Conservation (phyloP, 2,888 invertebrate species). For the Celastrina argiolus region DNA sequence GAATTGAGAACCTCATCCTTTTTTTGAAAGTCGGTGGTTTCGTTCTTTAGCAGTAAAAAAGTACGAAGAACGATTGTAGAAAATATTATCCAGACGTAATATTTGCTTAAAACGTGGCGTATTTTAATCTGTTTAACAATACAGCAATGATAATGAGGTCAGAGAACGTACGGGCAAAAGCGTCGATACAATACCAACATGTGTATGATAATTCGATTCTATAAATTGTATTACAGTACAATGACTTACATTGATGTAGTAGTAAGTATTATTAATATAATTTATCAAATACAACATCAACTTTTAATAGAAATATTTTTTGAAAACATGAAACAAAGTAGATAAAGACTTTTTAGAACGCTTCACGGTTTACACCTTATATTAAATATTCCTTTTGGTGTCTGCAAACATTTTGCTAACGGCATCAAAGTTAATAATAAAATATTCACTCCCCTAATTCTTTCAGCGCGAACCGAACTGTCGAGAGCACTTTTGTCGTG, state of each 20-base stretch:
- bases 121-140: constrained; percentile 22
- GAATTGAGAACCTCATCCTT: too few species aligned
- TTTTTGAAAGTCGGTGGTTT: neutral
- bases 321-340: neutral
- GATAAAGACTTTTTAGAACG: neutral
- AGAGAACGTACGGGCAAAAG: constrained; percentile 5
- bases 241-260: constrained; percentile 8
- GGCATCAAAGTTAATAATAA: constrained; percentile 6
- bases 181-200: constrained; percentile 14
- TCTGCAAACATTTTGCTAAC: constrained; percentile 5
- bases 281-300: neutral
- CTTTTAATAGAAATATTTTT: neutral
- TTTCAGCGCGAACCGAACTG: constrained; percentile 14
- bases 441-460: constrained; percentile 19
- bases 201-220: constrained; percentile 14
- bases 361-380: neutral
- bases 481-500: constrained; percentile 18
- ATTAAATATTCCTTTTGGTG: neutral
- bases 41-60: neutral
- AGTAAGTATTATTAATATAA: neutral
- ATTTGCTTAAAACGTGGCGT: neutral
- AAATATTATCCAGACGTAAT: neutral
- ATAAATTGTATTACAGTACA: constrained; percentile 16
- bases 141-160: constrained; percentile 17
- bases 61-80: neutral